Conservation (phyloP, 2,888 invertebrate genomes). For the Deroplatys truncata region DNA sequence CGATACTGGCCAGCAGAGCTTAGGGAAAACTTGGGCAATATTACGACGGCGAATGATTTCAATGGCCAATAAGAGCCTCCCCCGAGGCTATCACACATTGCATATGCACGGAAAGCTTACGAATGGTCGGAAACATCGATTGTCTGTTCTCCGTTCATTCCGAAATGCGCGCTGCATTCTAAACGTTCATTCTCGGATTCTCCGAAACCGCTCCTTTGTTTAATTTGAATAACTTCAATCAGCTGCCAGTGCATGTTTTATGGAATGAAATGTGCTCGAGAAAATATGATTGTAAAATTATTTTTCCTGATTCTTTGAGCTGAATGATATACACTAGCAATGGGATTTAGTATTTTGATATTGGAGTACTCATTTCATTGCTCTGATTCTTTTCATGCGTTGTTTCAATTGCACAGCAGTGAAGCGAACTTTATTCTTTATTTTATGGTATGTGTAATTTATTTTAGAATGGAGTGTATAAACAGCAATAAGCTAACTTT, state of each 20-base stretch:
- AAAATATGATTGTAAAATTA: no score
- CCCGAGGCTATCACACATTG: background rate
- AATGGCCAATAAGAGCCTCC: background rate
- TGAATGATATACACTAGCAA: no score
- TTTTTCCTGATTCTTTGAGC: no score
- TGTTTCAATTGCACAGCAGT: no score
- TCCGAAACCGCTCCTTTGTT: background rate
- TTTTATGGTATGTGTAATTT: no score
- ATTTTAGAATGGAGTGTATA: no score
- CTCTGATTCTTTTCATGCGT: no score
- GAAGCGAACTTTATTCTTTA: no score
- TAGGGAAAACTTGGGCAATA: background rate
- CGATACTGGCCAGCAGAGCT: background rate
- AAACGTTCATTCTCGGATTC: background rate
- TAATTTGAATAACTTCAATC: background rate
- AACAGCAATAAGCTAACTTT: no score
- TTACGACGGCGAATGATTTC: background rate
- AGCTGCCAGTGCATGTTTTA: background rate
- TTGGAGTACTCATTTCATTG: no score
- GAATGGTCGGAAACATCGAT: background rate
- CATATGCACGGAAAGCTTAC: background rate
- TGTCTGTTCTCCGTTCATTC: background rate
- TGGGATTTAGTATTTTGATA: no score
- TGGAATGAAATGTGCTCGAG: no score
- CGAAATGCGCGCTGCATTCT: background rate